Evolutionary conservation across 2,888 invertebrate species (phyloP), one percentile per base, ranked within the genome.

Genomic region (Hydropsyche betteni): DNA sequence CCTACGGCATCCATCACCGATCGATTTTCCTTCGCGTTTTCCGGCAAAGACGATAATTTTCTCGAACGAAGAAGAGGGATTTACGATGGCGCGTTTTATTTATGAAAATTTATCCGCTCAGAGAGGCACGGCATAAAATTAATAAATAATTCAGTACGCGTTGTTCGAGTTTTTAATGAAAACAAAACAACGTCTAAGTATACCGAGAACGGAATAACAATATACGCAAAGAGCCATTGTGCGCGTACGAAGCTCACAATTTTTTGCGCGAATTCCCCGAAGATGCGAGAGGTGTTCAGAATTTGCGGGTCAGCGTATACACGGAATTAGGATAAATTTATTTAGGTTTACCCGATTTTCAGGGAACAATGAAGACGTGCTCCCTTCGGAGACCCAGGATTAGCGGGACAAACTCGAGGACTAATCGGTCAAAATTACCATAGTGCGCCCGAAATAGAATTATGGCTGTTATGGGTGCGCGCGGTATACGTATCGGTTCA

Each of bases 291-390:
- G 68, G 74, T 51, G 74, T 61, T 33, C 33, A 74, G 64, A 74
- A 74, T 61, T 68, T 68, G 12, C 4, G 74, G 58, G 24, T 34
- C 74, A 74, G 74, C 44, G 50, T 74, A 33, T 51, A 34, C 14
- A 55, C 68, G 14, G 51, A 64, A 50, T 74, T 69, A 69, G 51
- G 72, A 74, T 61, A 70, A 74, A 74, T 76, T 76, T 76, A 76
- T 68, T 76, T 76, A 74, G 74, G 76, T 38, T 55, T 14, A 10
- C 33, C 69, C 53, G 72, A 61, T 64, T 64, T 68, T 34, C 74
- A 74, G 64, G 44, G 44, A 44, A 74, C 74, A 74, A 74, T 64
- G 72, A 76, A 74, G 74, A 69, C 61, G 74, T 69, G 24, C 69
- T 53, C 44, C 44, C 14, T 33, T 38, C n/a, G 70, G 75, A 58